Conservation (phyloP, 2,113 vertebrate genomes). For the Buteo buteo region DNA sequence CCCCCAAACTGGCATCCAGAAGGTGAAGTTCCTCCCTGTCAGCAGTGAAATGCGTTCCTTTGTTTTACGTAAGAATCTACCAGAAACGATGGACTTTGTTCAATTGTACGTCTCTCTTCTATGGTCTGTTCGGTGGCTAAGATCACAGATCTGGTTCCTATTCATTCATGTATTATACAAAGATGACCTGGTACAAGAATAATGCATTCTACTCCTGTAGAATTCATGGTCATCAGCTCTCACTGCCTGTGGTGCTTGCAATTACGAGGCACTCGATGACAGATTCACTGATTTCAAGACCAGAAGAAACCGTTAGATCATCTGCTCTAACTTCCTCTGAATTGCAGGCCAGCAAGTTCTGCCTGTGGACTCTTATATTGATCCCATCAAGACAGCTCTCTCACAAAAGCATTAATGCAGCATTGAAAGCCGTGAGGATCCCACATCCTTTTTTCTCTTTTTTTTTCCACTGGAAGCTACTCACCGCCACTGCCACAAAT, state of each 20-base stretch:
- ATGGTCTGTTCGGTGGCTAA: neutral
- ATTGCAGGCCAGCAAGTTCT: neutral
- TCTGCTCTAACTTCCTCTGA: neutral
- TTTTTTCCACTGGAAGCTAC: neutral
- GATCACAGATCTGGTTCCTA: neutral
- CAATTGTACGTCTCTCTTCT: fast-evolving
- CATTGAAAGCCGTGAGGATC: neutral
- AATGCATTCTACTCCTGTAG: neutral
- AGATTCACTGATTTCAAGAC: neutral
- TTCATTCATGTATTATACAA: neutral
- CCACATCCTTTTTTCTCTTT: neutral
- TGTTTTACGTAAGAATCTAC: neutral
- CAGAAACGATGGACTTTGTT: neutral
- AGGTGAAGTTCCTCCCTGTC: neutral
- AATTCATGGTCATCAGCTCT: neutral
- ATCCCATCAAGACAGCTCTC: neutral
- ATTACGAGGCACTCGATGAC: fast-evolving
- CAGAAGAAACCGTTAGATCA: neutral
- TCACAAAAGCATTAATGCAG: neutral
- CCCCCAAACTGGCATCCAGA: neutral
- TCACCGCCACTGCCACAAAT: neutral
- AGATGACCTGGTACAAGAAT: neutral
- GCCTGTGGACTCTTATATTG: fast-evolving
- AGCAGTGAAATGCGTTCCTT: neutral
- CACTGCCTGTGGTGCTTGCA: neutral